Evolutionary conservation across 1,140 invertebrate species (phyloP).

Genomic region (Zeugodacus cucurbitae): DNA sequence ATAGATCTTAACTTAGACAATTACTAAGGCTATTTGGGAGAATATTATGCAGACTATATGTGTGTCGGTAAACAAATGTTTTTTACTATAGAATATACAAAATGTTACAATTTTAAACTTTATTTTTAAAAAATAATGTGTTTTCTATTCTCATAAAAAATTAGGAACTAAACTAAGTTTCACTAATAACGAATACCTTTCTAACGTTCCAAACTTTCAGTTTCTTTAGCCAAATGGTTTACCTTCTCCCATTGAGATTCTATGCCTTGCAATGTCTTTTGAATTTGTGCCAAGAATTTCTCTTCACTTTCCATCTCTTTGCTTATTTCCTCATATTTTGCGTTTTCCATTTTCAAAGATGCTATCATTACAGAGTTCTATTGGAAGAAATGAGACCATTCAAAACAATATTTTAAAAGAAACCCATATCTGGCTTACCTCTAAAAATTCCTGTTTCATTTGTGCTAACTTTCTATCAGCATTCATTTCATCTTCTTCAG

Average conservation of each 20-base stretch:
- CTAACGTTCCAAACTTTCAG: background rate
- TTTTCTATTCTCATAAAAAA: too few species aligned
- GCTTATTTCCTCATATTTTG: conserved; percentile 46
- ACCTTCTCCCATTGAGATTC: background rate
- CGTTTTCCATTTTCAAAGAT: conserved; percentile 49
- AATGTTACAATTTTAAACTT: too few species aligned
- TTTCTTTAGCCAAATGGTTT: background rate
- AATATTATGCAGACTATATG: too few species aligned
- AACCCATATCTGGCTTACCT: conserved; percentile 46
- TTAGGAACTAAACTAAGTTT: background rate
- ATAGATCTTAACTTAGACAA: too few species aligned
- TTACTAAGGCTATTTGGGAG: too few species aligned
- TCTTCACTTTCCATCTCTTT: conserved; percentile 48
- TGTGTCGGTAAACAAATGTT: too few species aligned
- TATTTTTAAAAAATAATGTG: too few species aligned
- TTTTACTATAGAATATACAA: too few species aligned
- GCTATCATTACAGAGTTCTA: conserved; percentile 56
- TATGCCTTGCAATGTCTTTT: conserved; percentile 6
- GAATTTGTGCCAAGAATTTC: conserved; percentile 21
- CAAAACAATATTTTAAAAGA: background rate
- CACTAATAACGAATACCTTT: background rate
- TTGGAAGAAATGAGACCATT: background rate
- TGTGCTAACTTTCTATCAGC: conserved; percentile 44
- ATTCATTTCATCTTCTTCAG: conserved; percentile 48
- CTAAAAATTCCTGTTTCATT: conserved; percentile 48